Base-by-base conservation (phyloP, 2,888 invertebrate genomes). In the Cistogaster globosa region DNA sequence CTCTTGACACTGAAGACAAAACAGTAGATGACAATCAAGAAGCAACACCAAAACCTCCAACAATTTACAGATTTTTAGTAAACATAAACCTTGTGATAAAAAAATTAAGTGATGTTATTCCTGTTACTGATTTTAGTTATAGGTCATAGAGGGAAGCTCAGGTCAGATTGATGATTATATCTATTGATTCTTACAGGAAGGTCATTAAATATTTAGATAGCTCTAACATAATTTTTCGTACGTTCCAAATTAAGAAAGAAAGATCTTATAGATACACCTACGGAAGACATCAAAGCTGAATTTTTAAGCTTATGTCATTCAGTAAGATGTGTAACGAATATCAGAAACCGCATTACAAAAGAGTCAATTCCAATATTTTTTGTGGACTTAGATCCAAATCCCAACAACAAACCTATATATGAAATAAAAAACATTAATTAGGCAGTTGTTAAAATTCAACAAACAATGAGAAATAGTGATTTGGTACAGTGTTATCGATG, bases 401-500 rank as follows among this genome's bases (percentile, higher is more conserved):
- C 55, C 7, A 55, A 55, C 20, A 22, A 22, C 11, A 11, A 42
- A 42, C 2, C 42, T 42, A 42, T 55, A 55, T 55, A 22, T 20
- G 55, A 55, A 2, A 20, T 22, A 11, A 55, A 55, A 5, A 0
- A 12, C 4, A 55, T 55, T 11, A 55, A 55, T 11, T 7, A 20
- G 12, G 55, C 22, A 9, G 8, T 55, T 7, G 20, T 55, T 20
- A 55, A 55, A 55, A 20, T 55, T 12, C 20, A 55, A 12, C 11
- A 20, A 11, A 9, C 84, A 80, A 45, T 57, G 57, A 36, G 42
- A 48, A 42, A 26, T 16, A 68, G 55, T 32, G 63, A 71, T 14
- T 20, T 63, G 0, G 78, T 77, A 0, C 84, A 86, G 36, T 85
- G 84, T 55, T 78, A 62, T 32, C 75, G 83, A 7, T 86, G 84